phyloP scores from a whole-genome alignment of 2,888 invertebrate genomes.

The Acleris holmiana region DNA sequence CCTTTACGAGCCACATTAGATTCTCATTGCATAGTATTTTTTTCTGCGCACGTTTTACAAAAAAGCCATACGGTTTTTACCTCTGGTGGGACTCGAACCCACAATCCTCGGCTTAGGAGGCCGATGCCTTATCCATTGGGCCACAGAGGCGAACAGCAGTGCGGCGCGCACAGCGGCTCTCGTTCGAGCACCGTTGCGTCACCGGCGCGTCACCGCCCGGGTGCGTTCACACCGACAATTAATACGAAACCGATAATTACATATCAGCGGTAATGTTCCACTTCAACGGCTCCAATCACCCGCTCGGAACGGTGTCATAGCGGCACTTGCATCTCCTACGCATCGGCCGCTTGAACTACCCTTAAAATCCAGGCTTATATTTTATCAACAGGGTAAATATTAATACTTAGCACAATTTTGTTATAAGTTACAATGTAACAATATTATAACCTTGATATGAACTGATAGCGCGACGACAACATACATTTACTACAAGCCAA shows the following conservation, averaged over 20 bases:
- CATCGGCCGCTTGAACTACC: not conserved
- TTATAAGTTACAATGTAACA: slow-evolving; percentile 4
- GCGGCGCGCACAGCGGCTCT: slow-evolving; percentile 89
- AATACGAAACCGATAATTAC: slow-evolving; percentile 46
- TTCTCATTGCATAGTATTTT: not conserved
- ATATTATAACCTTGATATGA: slow-evolving; percentile 32
- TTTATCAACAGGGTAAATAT: not conserved
- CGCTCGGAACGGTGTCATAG: slow-evolving; percentile 21
- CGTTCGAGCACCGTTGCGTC: slow-evolving; percentile 62
- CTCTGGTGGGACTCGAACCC: slow-evolving; percentile 95
- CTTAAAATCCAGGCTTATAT: not conserved
- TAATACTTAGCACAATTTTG: not conserved
- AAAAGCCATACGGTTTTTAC: slow-evolving; percentile 75
- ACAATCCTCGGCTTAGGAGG: slow-evolving; percentile 94
- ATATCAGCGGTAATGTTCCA: slow-evolving; percentile 30
- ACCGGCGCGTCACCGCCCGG: slow-evolving; percentile 51
- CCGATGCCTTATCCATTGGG: slow-evolving; percentile 94
- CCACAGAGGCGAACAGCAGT: slow-evolving; percentile 93
- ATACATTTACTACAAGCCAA: slow-evolving; percentile 9
- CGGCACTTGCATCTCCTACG: not conserved
- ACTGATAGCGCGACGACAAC: slow-evolving; percentile 25
- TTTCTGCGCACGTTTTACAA: slow-evolving; percentile 45
- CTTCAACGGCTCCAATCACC: slow-evolving; percentile 14
- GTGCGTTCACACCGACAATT: slow-evolving; percentile 56
- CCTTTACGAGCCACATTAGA: not conserved